Evolutionary conservation across 2,797 vertebrate species (phyloP).

Genomic region (Sciaenops ocellatus): DNA sequence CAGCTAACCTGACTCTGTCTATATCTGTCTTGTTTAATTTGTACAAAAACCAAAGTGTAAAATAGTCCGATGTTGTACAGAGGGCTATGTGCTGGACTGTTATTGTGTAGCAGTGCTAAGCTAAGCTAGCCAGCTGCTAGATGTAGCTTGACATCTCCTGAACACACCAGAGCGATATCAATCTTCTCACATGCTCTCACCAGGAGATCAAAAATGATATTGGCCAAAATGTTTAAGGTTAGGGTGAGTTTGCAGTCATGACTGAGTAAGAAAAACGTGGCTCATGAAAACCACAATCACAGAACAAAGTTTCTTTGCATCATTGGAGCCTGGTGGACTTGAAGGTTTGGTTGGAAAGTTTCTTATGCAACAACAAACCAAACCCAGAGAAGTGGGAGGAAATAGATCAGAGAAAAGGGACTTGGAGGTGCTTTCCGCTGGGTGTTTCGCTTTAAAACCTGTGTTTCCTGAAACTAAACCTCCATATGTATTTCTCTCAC

Average conservation of each 20-base stretch:
- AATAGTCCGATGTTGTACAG: not conserved
- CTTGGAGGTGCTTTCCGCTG: conserved; percentile 50
- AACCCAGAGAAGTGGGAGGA: not conserved
- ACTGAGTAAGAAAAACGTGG: not conserved
- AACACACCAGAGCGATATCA: not conserved
- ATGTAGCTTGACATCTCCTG: not conserved
- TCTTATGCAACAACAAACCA: not conserved
- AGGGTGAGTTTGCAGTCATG: not conserved
- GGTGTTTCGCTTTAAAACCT: conserved; percentile 40
- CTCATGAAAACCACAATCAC: not conserved
- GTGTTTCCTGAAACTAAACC: conserved; percentile 8
- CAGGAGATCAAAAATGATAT: too few relatives aligned
- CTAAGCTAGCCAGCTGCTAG: not conserved
- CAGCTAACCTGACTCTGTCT: not conserved
- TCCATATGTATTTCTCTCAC: not conserved
- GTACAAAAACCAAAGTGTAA: not conserved
- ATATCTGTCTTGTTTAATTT: not conserved
- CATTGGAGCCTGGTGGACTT: not conserved
- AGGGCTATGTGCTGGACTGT: not conserved
- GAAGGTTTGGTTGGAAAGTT: conserved; percentile 6
- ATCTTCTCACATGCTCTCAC: not conserved
- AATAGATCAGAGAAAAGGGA: not conserved
- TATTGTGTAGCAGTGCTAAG: not conserved
- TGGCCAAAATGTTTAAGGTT: not conserved
- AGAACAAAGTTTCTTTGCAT: not conserved